Percentiles rank a stretch among this genome's conserved stretches.
Conservation (phyloP, 2,113 vertebrate genomes). For the Hypocryptadius cinnamomeus region DNA sequence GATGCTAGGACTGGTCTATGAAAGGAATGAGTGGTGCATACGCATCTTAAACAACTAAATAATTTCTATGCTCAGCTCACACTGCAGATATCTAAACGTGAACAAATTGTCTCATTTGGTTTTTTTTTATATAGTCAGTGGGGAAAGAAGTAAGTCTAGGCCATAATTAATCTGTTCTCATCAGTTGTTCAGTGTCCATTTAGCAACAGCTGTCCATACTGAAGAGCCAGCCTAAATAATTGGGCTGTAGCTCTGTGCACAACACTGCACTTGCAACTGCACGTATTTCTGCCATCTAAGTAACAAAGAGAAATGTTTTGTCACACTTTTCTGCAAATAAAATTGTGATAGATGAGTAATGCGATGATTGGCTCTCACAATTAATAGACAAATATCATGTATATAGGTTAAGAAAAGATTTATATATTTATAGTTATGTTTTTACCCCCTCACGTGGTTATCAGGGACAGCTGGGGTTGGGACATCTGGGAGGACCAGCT, state of each 20-base stretch:
- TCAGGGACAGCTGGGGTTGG: too few relatives aligned
- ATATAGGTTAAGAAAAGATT: too few relatives aligned
- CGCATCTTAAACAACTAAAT: neutral
- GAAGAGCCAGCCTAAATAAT: neutral
- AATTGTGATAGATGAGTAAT: too few relatives aligned
- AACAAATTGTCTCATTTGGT: neutral
- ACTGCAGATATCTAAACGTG: neutral
- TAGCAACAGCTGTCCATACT: neutral
- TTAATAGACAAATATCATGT: too few relatives aligned
- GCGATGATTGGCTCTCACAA: too few relatives aligned
- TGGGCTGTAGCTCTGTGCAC: neutral
- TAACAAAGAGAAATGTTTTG: neutral
- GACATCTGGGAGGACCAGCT: too few relatives aligned
- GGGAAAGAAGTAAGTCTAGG: neutral
- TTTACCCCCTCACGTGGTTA: too few relatives aligned
- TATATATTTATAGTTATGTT: too few relatives aligned
- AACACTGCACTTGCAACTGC: neutral
- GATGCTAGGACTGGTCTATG: neutral
- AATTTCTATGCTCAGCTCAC: neutral
- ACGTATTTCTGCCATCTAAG: neutral
- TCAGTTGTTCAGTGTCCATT: neutral
- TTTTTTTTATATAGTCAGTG: neutral
- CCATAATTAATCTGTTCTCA: neutral
- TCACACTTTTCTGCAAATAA: neutral
- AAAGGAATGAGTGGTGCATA: neutral